These are phyloP conservation scores for Cassiopea andromeda DNA, from an alignment of 30 jellyfish, hydroid and myxozoan species.

Conservation along the genomic window DNA sequence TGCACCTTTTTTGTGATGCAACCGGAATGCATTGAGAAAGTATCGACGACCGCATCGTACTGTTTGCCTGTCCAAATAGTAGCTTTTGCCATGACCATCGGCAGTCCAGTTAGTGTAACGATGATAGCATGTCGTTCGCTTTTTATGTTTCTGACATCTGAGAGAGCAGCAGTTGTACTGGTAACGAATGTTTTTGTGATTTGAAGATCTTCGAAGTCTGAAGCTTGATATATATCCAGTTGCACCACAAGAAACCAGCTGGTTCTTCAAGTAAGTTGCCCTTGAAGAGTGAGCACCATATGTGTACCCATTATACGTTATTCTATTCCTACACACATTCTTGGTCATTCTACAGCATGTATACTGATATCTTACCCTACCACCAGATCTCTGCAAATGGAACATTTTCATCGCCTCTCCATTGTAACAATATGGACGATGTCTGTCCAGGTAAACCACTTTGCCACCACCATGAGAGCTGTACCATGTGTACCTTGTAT, in stretches of 20 bases:
- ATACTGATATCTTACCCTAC: constrained; percentile 2
- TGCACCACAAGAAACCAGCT: constrained; percentile 12
- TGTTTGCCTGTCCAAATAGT: constrained; percentile 36
- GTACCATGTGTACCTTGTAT: background rate
- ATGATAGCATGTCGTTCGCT: background rate
- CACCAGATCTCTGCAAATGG: constrained; percentile 18
- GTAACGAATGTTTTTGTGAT: constrained; percentile 3
- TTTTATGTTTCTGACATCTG: background rate
- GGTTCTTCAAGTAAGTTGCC: background rate
- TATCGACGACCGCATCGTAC: constrained; percentile 26
- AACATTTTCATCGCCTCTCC: constrained; percentile 6
- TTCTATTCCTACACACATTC: background rate
- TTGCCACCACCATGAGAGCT: constrained; percentile 21
- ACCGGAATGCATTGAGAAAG: constrained; percentile 11
- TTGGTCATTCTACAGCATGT: constrained; percentile 22
- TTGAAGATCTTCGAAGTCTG: background rate
- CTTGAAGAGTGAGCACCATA: background rate
- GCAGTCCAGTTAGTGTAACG: background rate
- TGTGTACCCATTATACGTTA: background rate
- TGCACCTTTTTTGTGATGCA: background rate
- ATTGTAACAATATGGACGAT: background rate
- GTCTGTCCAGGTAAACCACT: constrained; percentile 23
- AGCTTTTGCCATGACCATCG: constrained; percentile 28
- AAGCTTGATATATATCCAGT: background rate
- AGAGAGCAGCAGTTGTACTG: constrained; percentile 17